phyloP scores from a whole-genome alignment of 37 sponge, comb jelly and placozoan genomes.

The Aphrocallistes beatrix region DNA sequence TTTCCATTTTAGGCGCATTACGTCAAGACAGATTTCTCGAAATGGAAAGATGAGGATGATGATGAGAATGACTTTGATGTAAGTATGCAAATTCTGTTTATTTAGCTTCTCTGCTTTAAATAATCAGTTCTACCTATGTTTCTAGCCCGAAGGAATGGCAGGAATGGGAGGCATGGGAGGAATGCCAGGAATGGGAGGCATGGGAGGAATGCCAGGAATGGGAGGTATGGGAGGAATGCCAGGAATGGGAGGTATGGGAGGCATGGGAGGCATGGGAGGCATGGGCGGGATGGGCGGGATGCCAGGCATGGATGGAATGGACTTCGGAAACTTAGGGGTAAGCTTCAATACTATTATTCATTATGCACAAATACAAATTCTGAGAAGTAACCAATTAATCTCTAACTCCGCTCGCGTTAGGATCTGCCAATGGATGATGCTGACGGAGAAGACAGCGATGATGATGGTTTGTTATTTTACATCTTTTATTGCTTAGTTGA shows the following conservation, averaged over 20 bases:
- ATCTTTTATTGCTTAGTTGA: neutral
- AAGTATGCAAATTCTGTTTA: neutral
- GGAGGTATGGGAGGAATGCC: neutral
- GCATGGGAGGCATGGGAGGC: constrained; percentile 14
- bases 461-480: neutral
- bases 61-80: neutral
- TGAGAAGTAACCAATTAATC: neutral
- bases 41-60: constrained; percentile 9
- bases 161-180: constrained; percentile 14
- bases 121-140: too few species aligned
- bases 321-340: constrained; percentile 13
- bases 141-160: neutral
- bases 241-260: constrained; percentile 9
- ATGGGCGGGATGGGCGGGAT: neutral
- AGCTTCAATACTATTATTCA: neutral
- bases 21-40: constrained; percentile 15
- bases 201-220: neutral
- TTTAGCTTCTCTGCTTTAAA: too few species aligned
- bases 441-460: neutral
- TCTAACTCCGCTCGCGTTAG: too few species aligned
- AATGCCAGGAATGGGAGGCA: neutral
- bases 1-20: neutral
- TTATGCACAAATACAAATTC: neutral
- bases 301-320: neutral
- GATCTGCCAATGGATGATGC: neutral